Evolutionary conservation across 2,888 invertebrate genomes (phyloP).

Genomic region (Papilio demoleus): DNA sequence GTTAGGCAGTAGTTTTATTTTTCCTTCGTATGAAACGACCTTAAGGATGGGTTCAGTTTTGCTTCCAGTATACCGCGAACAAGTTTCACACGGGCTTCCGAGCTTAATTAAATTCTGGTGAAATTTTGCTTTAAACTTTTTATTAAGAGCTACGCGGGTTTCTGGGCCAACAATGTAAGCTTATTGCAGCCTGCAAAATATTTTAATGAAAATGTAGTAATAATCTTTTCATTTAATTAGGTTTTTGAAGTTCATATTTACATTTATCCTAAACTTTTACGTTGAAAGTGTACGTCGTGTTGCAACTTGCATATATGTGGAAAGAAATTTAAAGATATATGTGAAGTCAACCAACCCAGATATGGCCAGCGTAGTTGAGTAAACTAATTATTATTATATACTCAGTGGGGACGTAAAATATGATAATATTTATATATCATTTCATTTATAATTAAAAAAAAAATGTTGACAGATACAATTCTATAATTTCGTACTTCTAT

Average conservation of each 20-base stretch:
- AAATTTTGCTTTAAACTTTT: slow-evolving; percentile 24
- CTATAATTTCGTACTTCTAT: not conserved
- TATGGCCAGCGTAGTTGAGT: no score
- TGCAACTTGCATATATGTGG: no score
- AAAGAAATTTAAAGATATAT: no score
- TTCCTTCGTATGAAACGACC: not conserved
- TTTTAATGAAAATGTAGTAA: slow-evolving; percentile 27
- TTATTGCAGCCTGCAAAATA: not conserved
- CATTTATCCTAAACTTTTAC: no score
- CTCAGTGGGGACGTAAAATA: no score
- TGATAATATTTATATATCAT: no score
- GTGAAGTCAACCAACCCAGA: no score
- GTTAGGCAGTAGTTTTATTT: not conserved
- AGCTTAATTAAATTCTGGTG: slow-evolving; percentile 22
- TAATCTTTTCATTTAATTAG: not conserved
- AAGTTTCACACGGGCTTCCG: slow-evolving; percentile 4
- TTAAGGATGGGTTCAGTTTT: not conserved
- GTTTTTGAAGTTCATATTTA: no score
- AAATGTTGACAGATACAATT: no score
- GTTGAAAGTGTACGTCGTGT: no score
- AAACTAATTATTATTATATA: no score
- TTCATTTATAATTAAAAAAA: no score
- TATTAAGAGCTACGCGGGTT: slow-evolving; percentile 10
- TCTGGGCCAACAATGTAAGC: slow-evolving; percentile 15
- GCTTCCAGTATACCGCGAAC: not conserved